These are phyloP conservation scores for Dusona sp. DNA, from an alignment of 2,888 invertebrate genomes.

Conservation along the genomic window DNA sequence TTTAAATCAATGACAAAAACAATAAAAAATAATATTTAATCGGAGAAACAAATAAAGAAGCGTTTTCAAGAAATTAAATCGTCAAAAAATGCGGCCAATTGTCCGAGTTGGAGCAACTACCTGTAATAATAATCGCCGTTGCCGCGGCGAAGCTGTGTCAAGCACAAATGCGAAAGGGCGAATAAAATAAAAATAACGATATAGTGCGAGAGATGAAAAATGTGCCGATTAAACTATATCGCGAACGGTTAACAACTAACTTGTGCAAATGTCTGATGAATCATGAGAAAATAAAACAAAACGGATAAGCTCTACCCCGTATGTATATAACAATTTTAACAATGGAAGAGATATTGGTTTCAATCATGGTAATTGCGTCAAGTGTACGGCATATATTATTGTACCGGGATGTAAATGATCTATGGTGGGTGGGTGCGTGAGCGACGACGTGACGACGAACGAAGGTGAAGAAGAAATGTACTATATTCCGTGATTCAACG, in stretches of 20 bases:
- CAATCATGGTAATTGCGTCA: conserved; percentile 70
- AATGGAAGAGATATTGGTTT: conserved; percentile 62
- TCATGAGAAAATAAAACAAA: conserved; percentile 44
- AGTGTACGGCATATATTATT: conserved; percentile 69
- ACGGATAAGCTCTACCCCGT: not conserved
- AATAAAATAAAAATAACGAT: conserved; percentile 31
- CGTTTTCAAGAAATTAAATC: not conserved
- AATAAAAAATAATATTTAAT: conserved; percentile 51
- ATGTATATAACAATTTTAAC: conserved; percentile 21
- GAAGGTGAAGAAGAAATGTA: not conserved
- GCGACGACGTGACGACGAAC: conserved; percentile 63
- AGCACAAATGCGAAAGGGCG: conserved; percentile 56
- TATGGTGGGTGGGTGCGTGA: conserved; percentile 62
- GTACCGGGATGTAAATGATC: conserved; percentile 71
- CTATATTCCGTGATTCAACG: no score
- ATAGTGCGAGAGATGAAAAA: not conserved
- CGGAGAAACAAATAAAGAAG: conserved; percentile 43
- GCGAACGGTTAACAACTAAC: not conserved
- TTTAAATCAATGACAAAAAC: conserved; percentile 10
- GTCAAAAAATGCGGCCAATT: not conserved
- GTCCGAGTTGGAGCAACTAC: conserved; percentile 39
- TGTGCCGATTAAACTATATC: not conserved
- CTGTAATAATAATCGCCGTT: conserved; percentile 66
- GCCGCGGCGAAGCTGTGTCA: conserved; percentile 65
- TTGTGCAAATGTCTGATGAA: conserved; percentile 54